Base-by-base conservation (phyloP, 2,888 invertebrate genomes). In the Tachina fera region DNA sequence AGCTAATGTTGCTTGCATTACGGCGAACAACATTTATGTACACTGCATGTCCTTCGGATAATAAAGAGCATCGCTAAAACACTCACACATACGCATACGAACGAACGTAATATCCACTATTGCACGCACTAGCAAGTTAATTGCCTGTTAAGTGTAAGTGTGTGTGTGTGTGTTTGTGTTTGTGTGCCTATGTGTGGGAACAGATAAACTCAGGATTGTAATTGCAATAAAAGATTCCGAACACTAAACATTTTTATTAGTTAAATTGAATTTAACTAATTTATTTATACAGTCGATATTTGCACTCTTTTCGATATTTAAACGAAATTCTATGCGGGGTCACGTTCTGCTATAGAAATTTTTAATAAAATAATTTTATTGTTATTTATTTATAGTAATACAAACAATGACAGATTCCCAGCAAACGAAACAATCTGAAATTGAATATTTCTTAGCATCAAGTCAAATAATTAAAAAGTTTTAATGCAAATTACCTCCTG, bases 191-290 rank as follows among this genome's bases (percentile, higher is more conserved):
- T 56, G 56, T 49, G 51, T 77, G 45, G 14, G 47, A 31, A 31
- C 31, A 31, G 31, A 58, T 49, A 51, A 47, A 16, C 39, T 5
- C 41, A 41, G 14, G 14, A 60, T 61, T 19, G n/a, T 56, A 11
- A 65, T 41, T 9, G 43, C 68, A 68, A 43, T 19, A 49, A 49
- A 41, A 19, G 9, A 61, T 22, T 74, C 14, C 60, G 45, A 63
- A 65, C 70, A 47, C 63, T 63, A 71, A 58, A 77, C 22, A 77
- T 22, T 77, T 83, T 41, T 67, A 77, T 83, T 58, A 76, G 71
- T 56, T 58, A 9, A 83, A 83, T 76, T 65, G 61, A 47, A 47
- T 68, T 56, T 63, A 47, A n/a, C 56, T 53, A 45, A 53, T 70
- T 22, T 78, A 43, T 60, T 53, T 13, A 19, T 45, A 16, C 13